Conservation (phyloP, 2,113 vertebrate genomes). For the Meriones unguiculatus region DNA sequence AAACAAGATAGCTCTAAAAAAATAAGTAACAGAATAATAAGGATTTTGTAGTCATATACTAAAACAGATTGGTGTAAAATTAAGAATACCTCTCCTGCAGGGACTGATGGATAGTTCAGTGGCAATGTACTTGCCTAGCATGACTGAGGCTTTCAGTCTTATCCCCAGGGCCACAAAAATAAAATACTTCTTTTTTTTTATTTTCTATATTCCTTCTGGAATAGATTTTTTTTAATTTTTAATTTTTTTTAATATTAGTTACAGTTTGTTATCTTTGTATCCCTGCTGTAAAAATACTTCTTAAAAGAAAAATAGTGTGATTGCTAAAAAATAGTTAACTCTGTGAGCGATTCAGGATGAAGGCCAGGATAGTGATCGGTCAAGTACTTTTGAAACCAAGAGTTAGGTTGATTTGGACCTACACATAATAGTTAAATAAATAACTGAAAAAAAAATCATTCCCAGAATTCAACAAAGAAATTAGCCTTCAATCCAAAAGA, state of each 20-base stretch:
- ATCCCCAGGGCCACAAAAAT: not conserved
- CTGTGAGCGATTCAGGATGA: not conserved
- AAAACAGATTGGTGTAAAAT: constrained; percentile 31
- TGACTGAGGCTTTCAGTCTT: not conserved
- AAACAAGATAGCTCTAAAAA: constrained; percentile 10
- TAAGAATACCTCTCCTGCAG: not conserved
- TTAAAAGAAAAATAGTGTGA: not conserved
- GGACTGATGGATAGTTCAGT: not conserved
- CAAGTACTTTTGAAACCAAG: not conserved
- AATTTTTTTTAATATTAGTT: no score
- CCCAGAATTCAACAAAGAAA: not conserved
- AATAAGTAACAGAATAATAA: not conserved
- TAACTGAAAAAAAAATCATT: not conserved
- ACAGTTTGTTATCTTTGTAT: no score
- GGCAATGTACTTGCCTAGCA: not conserved
- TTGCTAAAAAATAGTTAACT: not conserved
- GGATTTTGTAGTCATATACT: not conserved
- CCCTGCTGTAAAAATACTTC: no score
- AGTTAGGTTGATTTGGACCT: not conserved
- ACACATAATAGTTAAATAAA: not conserved
- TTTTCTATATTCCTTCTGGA: no score
- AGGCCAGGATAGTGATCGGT: not conserved
- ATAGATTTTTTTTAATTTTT: no score
- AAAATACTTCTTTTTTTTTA: not conserved
- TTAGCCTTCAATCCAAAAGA: not conserved